A percentile compares a stretch with the other conserved stretches of the same genome.
Conservation (phyloP, 2,797 vertebrate genomes). For the Erpetoichthys calabaricus region DNA sequence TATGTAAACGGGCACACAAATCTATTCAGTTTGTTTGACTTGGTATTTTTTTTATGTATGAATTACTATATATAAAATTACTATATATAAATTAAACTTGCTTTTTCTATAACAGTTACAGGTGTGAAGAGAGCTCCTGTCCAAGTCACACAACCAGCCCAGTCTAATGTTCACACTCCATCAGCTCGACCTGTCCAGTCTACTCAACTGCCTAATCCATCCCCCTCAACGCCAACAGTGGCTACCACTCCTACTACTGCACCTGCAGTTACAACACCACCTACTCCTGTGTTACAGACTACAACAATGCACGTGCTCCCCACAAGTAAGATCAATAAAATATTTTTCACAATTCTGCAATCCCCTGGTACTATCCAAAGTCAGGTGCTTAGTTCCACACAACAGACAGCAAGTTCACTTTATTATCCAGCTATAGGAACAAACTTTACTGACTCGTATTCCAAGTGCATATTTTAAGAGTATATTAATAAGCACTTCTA, state of each 20-base stretch:
- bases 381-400: no score
- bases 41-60: background rate
- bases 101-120: constrained; percentile 36
- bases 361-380: no score
- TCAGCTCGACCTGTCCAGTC: constrained; percentile 16
- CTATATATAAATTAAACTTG: background rate
- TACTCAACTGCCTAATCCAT: background rate
- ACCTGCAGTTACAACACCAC: no score
- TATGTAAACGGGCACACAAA: no score
- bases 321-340: constrained; percentile 11
- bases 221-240: constrained; percentile 6
- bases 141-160: background rate
- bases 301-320: constrained; percentile 8
- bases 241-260: background rate
- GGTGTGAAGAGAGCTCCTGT: constrained; percentile 48
- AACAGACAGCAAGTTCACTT: no score
- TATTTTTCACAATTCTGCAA: no score
- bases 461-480: no score
- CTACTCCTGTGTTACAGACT: no score
- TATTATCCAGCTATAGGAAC: no score
- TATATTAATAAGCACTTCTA: no score
- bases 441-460: no score
- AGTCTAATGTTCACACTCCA: constrained; percentile 13
- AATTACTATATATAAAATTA: background rate
- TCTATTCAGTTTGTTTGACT: no score